Conservation (phyloP, 2,888 invertebrate genomes). For the Drosophila sordidapex region DNA sequence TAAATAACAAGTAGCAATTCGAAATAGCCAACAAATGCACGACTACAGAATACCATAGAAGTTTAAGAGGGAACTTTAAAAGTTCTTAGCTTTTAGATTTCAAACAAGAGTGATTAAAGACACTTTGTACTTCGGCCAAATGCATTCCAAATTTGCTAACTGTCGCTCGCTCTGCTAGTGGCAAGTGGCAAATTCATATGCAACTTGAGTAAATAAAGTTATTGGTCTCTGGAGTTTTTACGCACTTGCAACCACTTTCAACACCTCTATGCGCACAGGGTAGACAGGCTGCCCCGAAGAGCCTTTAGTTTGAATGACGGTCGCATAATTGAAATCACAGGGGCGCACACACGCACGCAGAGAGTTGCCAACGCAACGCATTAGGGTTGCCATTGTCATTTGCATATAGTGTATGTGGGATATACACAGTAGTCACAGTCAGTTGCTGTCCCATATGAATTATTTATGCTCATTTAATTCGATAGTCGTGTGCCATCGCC, state of each 20-base stretch:
- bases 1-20: constrained; percentile 53
- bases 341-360: constrained; percentile 3
- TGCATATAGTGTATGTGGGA: constrained; percentile 45
- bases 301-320: constrained; percentile 6
- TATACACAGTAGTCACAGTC: not conserved
- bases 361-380: constrained; percentile 53
- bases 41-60: not conserved
- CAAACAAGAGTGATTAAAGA: too few species aligned
- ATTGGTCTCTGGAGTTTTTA: not conserved
- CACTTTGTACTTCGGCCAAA: too few species aligned
- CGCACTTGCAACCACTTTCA: not conserved
- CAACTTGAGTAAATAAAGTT: not conserved
- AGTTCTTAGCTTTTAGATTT: too few species aligned
- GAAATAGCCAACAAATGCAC: not conserved
- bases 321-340: constrained; percentile 73
- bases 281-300: not conserved
- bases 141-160: not conserved
- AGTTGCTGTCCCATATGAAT: constrained; percentile 56
- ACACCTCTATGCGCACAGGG: not conserved
- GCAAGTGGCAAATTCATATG: not conserved
- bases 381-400: constrained; percentile 69
- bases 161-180: not conserved
- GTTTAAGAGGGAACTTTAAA: not conserved
- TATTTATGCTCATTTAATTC: constrained; percentile 77
- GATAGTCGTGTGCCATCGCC: constrained; percentile 56